Conservation (phyloP, 2,113 vertebrate genomes). For the Oenanthe melanoleuca region DNA sequence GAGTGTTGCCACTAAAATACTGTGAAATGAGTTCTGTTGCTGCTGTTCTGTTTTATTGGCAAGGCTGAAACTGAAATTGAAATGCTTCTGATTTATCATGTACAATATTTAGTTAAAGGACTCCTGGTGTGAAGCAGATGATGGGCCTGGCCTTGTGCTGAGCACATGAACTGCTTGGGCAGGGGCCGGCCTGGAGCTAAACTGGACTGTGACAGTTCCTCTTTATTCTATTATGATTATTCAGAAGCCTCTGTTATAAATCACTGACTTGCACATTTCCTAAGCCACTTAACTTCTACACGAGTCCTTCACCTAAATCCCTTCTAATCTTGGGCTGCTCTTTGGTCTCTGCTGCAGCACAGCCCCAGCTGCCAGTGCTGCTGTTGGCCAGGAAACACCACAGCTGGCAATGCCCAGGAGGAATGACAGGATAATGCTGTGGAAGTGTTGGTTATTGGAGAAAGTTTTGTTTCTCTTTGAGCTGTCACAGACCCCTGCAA, state of each 20-base stretch:
- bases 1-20: not conserved
- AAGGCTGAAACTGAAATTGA: not conserved
- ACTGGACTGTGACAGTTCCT: not conserved
- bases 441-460: not conserved
- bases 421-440: not conserved
- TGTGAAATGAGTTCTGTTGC: not conserved
- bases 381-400: not conserved
- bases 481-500: not conserved
- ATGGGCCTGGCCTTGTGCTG: too few relatives aligned
- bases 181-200: not conserved
- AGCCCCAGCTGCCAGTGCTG: not conserved
- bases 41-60: not conserved
- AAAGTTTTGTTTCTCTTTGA: not conserved
- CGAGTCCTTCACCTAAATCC: not conserved
- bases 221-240: not conserved
- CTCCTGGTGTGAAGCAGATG: not conserved
- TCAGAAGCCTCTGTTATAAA: not conserved
- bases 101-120: not conserved
- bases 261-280: not conserved
- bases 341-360: fast-evolving
- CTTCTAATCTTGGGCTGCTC: not conserved
- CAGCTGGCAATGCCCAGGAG: not conserved
- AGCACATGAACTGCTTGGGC: fast-evolving
- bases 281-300: not conserved
- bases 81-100: not conserved